phyloP scores from a whole-genome alignment of 2,888 invertebrate species.

The Lydus trimaculatus region DNA sequence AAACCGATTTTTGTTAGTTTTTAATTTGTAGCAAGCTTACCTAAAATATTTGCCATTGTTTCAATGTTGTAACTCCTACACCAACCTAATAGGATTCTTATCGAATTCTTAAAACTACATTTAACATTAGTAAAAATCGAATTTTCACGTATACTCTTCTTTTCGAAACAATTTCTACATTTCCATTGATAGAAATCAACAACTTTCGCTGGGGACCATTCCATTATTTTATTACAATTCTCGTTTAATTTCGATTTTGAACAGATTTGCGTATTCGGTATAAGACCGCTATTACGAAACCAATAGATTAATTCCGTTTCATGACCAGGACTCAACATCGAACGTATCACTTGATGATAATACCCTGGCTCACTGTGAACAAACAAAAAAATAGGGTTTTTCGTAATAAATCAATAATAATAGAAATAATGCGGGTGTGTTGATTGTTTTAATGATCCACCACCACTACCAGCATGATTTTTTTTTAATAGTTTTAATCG shows the following conservation, averaged over 20 bases:
- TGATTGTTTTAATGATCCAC: constrained; percentile 15
- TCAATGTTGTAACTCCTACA: constrained; percentile 67
- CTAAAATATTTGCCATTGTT: constrained; percentile 64
- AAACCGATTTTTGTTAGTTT: background rate
- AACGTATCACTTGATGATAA: constrained; percentile 58
- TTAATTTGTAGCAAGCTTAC: constrained; percentile 58
- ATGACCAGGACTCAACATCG: constrained; percentile 62
- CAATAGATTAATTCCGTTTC: constrained; percentile 64
- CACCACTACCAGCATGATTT: background rate
- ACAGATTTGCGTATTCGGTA: constrained; percentile 60
- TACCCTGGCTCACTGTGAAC: constrained; percentile 44
- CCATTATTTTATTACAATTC: constrained; percentile 49
- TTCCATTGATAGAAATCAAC: constrained; percentile 61
- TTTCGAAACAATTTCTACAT: constrained; percentile 60
- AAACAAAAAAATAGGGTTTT: background rate
- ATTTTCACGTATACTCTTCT: constrained; percentile 61
- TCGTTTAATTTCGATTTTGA: constrained; percentile 38
- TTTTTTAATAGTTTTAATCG: background rate
- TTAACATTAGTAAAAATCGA: constrained; percentile 71
- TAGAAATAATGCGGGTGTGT: constrained; percentile 20
- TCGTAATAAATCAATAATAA: constrained; percentile 26
- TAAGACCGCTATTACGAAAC: constrained; percentile 63
- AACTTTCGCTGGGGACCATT: constrained; percentile 62
- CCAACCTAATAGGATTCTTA: constrained; percentile 72
- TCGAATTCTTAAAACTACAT: constrained; percentile 67